Percentiles rank a stretch among this genome's conserved stretches.
phyloP scores from a whole-genome alignment of 2,888 invertebrate species.

The Lingula anatina region DNA sequence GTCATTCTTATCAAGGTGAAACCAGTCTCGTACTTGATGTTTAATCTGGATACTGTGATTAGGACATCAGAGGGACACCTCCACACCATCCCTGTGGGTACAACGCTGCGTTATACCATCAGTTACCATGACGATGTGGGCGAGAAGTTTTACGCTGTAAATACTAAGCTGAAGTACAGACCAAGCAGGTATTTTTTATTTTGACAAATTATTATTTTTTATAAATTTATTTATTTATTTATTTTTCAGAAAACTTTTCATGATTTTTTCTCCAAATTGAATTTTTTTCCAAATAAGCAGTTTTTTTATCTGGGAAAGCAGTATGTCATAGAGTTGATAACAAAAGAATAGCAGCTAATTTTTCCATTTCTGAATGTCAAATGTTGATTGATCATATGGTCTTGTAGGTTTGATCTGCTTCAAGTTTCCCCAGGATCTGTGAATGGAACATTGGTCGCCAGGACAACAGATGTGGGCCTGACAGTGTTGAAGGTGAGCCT shows the following conservation, averaged over 20 bases:
- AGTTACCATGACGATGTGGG: constrained; percentile 61
- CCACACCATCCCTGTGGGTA: constrained; percentile 57
- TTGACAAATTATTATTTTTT: no score
- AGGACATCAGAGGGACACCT: constrained; percentile 23
- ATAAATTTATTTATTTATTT: background rate
- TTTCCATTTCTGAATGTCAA: background rate
- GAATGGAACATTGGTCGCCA: constrained; percentile 55
- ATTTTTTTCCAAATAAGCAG: background rate
- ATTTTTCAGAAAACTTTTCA: background rate
- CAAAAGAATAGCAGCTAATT: background rate
- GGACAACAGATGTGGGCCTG: constrained; percentile 56
- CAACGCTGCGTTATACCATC: constrained; percentile 56
- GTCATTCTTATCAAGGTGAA: constrained; percentile 58
- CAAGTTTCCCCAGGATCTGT: constrained; percentile 53
- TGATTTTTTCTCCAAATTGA: background rate
- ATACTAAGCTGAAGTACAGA: constrained; percentile 54
- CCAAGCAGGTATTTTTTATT: constrained; percentile 54
- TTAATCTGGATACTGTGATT: constrained; percentile 39
- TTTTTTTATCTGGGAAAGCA: background rate
- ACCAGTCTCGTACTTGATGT: constrained; percentile 47
- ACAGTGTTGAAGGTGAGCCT: constrained; percentile 56
- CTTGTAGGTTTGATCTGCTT: constrained; percentile 47
- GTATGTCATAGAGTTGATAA: background rate
- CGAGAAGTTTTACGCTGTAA: constrained; percentile 57
- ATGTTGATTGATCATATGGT: no score